Evolutionary conservation across 2,797 vertebrate genomes (phyloP).

Genomic region (Chaetodon trifasciatus): DNA sequence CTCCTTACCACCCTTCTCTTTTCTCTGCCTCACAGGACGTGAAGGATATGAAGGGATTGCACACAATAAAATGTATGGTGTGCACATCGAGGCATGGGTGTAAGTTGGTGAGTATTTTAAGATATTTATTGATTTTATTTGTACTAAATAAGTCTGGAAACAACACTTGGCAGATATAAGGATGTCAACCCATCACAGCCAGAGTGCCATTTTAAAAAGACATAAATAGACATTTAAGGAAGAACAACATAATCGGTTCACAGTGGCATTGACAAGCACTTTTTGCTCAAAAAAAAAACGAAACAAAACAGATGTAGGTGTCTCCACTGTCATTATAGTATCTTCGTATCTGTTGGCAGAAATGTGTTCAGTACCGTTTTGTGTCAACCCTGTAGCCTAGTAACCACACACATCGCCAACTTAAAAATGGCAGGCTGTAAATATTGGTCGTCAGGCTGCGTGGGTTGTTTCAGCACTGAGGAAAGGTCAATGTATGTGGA

Average conservation of each 20-base stretch:
- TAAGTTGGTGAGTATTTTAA: background rate
- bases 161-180: background rate
- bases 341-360: background rate
- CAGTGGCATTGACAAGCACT: background rate
- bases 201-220: slow-evolving; percentile 9
- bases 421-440: slow-evolving; percentile 6
- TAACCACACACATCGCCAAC: slow-evolving; percentile 5
- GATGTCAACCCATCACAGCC: background rate
- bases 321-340: background rate
- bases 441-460: slow-evolving; percentile 10
- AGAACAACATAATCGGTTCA: background rate
- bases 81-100: background rate
- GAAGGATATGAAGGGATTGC: background rate
- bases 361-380: background rate
- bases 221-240: slow-evolving; percentile 34
- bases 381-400: background rate
- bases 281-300: slow-evolving; percentile 9
- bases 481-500: slow-evolving; percentile 45
- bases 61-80: background rate
- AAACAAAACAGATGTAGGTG: background rate
- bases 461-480: slow-evolving; percentile 15
- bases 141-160: slow-evolving; percentile 21
- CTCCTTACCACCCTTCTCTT: background rate
- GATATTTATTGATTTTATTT: slow-evolving; percentile 7
- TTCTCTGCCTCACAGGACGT: background rate